Conservation (phyloP, 92 coral and sea anemone species). For the Siderastrea radians region DNA sequence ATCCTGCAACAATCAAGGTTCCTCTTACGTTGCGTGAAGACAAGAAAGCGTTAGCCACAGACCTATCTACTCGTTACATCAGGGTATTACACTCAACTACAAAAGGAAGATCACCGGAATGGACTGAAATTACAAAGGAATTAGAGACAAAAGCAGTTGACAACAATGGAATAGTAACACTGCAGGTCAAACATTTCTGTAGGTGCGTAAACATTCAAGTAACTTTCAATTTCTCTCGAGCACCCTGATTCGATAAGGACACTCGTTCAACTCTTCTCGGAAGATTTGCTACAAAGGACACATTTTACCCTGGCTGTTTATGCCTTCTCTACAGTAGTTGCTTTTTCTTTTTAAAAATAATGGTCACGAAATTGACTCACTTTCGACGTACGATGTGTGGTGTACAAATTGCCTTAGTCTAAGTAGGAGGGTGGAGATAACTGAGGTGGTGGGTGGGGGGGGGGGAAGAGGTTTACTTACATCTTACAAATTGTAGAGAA, state of each 20-base stretch:
- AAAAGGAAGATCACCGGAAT: background rate
- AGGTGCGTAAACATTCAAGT: background rate
- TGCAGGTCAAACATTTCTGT: conserved; percentile 18
- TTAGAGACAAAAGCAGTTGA: background rate
- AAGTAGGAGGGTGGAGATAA: no score
- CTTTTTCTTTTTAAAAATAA: no score
- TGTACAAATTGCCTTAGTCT: no score
- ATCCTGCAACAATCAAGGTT: conserved; percentile 7
- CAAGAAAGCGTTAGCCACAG: background rate
- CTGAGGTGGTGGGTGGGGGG: no score
- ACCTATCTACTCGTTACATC: background rate
- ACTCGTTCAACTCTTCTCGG: background rate
- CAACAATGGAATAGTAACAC: conserved; percentile 5
- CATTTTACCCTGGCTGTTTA: no score
- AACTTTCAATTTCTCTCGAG: background rate
- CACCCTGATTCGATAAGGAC: no score
- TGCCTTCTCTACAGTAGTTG: no score
- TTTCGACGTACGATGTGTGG: no score
- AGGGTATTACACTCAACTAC: background rate
- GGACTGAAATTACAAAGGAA: background rate
- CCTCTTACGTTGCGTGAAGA: conserved; percentile 7
- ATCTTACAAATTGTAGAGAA: no score
- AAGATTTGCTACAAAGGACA: background rate
- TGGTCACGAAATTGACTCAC: no score
- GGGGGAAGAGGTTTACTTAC: no score